Base-by-base conservation (phyloP, 2,113 vertebrate genomes). In the Oenanthe oenanthe region DNA sequence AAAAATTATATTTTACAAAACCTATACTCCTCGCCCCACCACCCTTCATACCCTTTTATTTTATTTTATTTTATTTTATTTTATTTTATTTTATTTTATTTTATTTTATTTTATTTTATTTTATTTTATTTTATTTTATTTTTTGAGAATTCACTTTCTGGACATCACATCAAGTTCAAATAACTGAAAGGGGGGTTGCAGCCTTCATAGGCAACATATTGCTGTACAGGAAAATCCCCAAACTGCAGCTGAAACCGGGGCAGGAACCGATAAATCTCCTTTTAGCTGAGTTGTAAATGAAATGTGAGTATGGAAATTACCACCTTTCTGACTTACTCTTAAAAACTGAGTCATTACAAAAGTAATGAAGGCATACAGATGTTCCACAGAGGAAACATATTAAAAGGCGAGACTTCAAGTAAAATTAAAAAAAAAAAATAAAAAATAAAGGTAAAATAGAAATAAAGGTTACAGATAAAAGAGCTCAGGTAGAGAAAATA, bases 401-500 rank as follows among this genome's bases (percentile, higher is more conserved):
- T 86, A 87, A 94, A 96, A 95, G 68, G 68, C 17, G 4, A 89
- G 77, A 93, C 71, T 85, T 95, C 78, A 75, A 63, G 91, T 61
- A 22, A 57, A 58, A n/a, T 31, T 28, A 19, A 3, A 26, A 48
- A 85, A 89, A 68, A 61, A 43, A 58, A 58, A 13, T 15, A 36
- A 74, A n/a, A n/a, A n/a, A n/a, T n/a, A n/a, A n/a, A 80, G 12
- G n/a, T 8, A 73, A 85, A 83, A 89, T 51, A 75, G 93, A 88
- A 94, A 80, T 40, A 95, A 93, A 97, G 81, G 88, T 45, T 45
- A 62, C 79, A 90, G 70, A 83, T 89, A 95, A 89, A 96, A 96
- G 74, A 93, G 48, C 51, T 94, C 57, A 92, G 89, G 83, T 93
- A 92, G 73, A 58, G 28, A 85, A 94, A 95, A 90, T 45, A 57